Conservation (phyloP, 1,140 invertebrate species). For the Drosophila pruinosa region DNA sequence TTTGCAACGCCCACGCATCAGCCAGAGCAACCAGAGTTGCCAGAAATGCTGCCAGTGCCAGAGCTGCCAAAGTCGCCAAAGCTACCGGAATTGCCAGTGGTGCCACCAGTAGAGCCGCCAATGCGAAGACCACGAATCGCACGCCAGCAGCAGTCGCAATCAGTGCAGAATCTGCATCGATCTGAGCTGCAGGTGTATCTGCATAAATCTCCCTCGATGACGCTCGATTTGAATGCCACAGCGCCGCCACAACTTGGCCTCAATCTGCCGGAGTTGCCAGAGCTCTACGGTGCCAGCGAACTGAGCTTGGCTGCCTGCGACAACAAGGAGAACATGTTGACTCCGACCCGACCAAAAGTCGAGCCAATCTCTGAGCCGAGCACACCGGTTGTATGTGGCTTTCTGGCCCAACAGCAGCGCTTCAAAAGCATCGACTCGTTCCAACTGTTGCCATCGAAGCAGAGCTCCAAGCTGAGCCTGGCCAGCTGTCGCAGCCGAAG, state of each 20-base stretch:
- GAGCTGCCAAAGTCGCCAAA: background rate
- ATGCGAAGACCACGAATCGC: conserved; percentile 45
- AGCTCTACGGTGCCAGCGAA: conserved; percentile 62
- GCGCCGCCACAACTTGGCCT: conserved; percentile 42
- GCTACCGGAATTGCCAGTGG: background rate
- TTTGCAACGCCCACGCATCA: conserved; percentile 39
- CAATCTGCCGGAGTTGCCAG: conserved; percentile 67
- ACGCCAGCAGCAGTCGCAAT: conserved; percentile 67
- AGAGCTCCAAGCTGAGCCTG: conserved; percentile 53
- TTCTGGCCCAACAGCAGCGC: conserved; percentile 50
- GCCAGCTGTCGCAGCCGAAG: conserved; percentile 26
- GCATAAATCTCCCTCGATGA: conserved; percentile 74
- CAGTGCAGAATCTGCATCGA: conserved; percentile 75
- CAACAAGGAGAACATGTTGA: conserved; percentile 45
- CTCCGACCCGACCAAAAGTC: background rate
- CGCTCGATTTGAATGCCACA: conserved; percentile 59
- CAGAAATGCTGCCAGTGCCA: background rate
- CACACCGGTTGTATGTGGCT: conserved; percentile 17
- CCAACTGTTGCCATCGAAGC: conserved; percentile 27
- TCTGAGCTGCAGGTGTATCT: conserved; percentile 72
- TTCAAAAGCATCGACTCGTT: conserved; percentile 74
- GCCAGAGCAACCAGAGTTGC: conserved; percentile 1
- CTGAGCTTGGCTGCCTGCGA: conserved; percentile 55
- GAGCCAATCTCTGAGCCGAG: background rate
- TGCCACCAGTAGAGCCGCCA: conserved; percentile 30